These are phyloP conservation scores for Aptenodytes forsteri DNA, from an alignment of 2,113 vertebrate species.

Conservation along the genomic window DNA sequence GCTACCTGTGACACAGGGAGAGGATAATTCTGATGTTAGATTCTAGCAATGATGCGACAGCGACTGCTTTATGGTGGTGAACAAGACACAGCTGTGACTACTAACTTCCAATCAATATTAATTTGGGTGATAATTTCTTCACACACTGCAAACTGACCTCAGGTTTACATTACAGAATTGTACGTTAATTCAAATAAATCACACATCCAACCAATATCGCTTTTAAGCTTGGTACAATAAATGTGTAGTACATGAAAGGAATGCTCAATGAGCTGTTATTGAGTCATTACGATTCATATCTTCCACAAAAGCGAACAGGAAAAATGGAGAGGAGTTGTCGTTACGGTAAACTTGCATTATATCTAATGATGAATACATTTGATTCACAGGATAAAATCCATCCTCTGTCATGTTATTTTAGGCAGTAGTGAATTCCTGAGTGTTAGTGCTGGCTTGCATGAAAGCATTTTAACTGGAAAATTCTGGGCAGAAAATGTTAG, in stretches of 20 bases:
- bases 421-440: neutral
- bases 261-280: slow-evolving; percentile 8
- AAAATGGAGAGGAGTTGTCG: neutral
- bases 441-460: neutral
- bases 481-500: neutral
- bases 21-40: neutral
- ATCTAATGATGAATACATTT: neutral
- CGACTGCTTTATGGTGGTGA: neutral
- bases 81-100: neutral
- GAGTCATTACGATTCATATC: slow-evolving; percentile 29
- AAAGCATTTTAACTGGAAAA: neutral
- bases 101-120: neutral
- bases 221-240: neutral
- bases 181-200: neutral
- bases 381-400: neutral
- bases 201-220: neutral
- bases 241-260: neutral
- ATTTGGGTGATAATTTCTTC: slow-evolving; percentile 21
- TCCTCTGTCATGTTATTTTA: neutral
- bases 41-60: neutral
- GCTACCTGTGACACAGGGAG: neutral
- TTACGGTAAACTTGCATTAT: neutral
- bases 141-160: slow-evolving; percentile 3
- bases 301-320: neutral
- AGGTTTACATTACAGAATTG: neutral